phyloP scores from a whole-genome alignment of 1,140 invertebrate species.

The Paraescarpia echinospica region DNA sequence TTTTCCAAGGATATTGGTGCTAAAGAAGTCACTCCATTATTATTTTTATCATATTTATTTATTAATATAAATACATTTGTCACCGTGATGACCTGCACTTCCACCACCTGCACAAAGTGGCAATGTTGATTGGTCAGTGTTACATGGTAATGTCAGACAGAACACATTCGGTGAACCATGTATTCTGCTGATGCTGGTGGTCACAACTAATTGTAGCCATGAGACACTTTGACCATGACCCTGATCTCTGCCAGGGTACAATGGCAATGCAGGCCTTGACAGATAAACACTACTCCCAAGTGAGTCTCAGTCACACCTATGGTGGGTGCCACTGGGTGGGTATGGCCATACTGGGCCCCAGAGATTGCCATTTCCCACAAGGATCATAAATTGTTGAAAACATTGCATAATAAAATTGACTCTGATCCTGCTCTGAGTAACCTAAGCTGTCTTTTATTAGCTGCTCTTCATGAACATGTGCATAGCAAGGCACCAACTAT shows the following conservation, averaged over 20 bases:
- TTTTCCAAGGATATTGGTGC: no score
- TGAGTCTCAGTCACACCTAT: neutral
- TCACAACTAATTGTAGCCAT: no score
- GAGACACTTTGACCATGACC: no score
- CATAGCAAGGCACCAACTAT: neutral
- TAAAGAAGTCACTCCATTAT: no score
- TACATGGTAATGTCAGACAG: no score
- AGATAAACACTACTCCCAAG: neutral
- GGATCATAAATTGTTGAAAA: neutral
- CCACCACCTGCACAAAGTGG: no score
- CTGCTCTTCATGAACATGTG: neutral
- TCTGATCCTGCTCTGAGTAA: neutral
- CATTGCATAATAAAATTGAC: neutral
- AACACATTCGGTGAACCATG: no score
- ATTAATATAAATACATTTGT: no score
- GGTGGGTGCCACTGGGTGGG: neutral
- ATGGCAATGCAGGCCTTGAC: neutral
- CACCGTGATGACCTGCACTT: no score
- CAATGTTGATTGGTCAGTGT: no score
- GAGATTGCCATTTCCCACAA: neutral
- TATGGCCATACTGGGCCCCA: neutral
- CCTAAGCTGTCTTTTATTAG: neutral
- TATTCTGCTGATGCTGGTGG: no score
- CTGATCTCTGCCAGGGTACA: neutral
- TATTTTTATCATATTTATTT: no score